Conservation (phyloP, 2,888 invertebrate genomes). For the Drosophila rubida region DNA sequence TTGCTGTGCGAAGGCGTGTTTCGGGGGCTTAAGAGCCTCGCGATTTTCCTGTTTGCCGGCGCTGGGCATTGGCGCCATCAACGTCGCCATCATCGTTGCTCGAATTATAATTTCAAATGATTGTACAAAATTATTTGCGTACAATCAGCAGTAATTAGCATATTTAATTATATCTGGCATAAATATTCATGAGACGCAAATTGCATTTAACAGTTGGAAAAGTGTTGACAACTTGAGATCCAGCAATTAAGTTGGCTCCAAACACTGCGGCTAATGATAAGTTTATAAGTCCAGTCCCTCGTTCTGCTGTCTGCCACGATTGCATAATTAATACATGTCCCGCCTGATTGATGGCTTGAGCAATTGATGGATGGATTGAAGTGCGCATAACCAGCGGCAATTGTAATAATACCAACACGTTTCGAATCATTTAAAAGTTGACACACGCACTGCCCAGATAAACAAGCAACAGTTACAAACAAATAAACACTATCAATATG, state of each 20-base stretch:
- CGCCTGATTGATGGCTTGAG: conserved; percentile 39
- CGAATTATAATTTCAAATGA: conserved; percentile 78
- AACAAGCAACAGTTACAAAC: conserved; percentile 41
- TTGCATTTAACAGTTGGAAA: conserved; percentile 61
- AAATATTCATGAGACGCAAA: conserved; percentile 75
- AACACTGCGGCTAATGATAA: conserved; percentile 45
- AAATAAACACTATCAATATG: conserved; percentile 67
- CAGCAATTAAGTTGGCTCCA: conserved; percentile 47
- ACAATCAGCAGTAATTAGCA: conserved; percentile 79
- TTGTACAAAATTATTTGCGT: conserved; percentile 73
- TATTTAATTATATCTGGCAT: conserved; percentile 74
- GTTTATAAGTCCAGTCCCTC: conserved; percentile 15
- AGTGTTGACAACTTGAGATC: conserved; percentile 61
- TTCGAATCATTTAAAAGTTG: conserved; percentile 19
- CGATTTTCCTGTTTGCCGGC: conserved; percentile 23
- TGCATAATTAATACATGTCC: conserved; percentile 30
- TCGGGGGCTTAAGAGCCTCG: conserved; percentile 31
- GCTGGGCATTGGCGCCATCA: conserved; percentile 4
- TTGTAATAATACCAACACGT: not conserved
- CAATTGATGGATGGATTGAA: conserved; percentile 53
- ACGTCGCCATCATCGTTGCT: conserved; percentile 2
- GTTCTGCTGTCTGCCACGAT: not conserved
- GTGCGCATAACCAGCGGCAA: conserved; percentile 13
- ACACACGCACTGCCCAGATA: conserved; percentile 19
- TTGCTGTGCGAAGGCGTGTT: conserved; percentile 27